A percentile compares a stretch with the other conserved stretches of the same genome.
Conservation (phyloP, 2,888 invertebrate genomes). For the Metalampra italica region DNA sequence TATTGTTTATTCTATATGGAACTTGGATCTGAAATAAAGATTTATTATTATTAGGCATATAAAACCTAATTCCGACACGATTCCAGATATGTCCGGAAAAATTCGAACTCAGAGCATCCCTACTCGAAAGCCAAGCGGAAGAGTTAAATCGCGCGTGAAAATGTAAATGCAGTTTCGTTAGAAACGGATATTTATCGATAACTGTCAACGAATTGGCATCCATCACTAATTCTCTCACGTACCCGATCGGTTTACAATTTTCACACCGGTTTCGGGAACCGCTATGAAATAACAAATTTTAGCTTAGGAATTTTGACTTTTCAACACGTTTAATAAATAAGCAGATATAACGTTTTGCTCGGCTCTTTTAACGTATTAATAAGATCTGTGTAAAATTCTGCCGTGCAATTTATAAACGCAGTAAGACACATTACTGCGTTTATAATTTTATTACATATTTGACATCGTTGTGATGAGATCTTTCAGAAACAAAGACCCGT, state of each 20-base stretch:
- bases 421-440: too few species aligned
- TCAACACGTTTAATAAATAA: too few species aligned
- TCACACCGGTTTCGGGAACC: slow-evolving; percentile 12
- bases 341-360: too few species aligned
- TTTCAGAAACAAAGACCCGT: too few species aligned
- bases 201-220: slow-evolving; percentile 49
- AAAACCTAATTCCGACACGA: neutral
- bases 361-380: too few species aligned
- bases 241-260: slow-evolving; percentile 48
- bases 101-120: slow-evolving; percentile 1
- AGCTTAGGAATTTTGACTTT: neutral
- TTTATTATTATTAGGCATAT: too few species aligned
- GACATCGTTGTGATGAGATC: too few species aligned
- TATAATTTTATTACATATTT: too few species aligned
- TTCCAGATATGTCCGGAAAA: neutral
- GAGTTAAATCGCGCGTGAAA: slow-evolving; percentile 68
- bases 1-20: too few species aligned
- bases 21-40: too few species aligned
- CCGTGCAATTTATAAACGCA: too few species aligned
- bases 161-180: slow-evolving; percentile 57
- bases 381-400: too few species aligned
- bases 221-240: slow-evolving; percentile 47
- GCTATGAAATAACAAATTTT: slow-evolving; percentile 7
- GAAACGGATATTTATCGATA: slow-evolving; percentile 57
- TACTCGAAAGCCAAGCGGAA: slow-evolving; percentile 38